Evolutionary conservation across 2,113 vertebrate genomes (phyloP), one percentile per base, ranked within the genome.

Genomic region (Neofelis nebulosa): DNA sequence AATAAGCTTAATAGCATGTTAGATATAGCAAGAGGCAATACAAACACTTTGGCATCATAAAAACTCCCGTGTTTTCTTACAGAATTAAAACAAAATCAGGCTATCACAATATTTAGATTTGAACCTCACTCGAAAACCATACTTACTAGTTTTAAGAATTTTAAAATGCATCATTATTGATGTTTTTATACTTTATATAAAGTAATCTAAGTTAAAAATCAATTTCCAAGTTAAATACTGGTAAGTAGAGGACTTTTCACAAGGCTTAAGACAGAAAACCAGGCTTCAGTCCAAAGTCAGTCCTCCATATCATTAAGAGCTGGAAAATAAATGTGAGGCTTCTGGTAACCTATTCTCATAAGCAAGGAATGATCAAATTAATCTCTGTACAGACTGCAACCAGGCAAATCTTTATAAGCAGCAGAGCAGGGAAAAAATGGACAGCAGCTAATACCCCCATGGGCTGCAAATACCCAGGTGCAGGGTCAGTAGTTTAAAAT

Each of bases 401-500:
- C 1, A 76, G 50, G 48, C 68, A 96, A 86, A 19, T 76, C 36
- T 81, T 96, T 81, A 74, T 31, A 93, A 94, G 25, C 38, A 76
- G 21, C 19, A 31, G 7, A 87, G 69, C 23, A 38, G 9, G 69
- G 18, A 0, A 21, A 18, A 38, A 50, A 23, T 1, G 16, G 55
- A 84, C 33, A 92, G 38, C 45, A 84, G 14, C 45, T 69, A 93
- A 86, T 66, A 57, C 27, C 29, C n/a, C 27, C 50, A 76, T 12
- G 29, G 29, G 55, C 55, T 74, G 8, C 55, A 95, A 71, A 97
- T 48, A 88, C 16, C 36, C 91, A 92, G 76, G 50, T 92, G 69
- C 65, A 68, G 25, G 50, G 38, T 87, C 65, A 96, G 66, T 21
- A 85, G 84, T 90, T 90, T 63, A 95, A 95, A 97, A 96, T 18